Evolutionary conservation across 2,113 vertebrate genomes (phyloP), one percentile per base, ranked within the genome.

Genomic region (Myrmecophaga tridactyla): DNA sequence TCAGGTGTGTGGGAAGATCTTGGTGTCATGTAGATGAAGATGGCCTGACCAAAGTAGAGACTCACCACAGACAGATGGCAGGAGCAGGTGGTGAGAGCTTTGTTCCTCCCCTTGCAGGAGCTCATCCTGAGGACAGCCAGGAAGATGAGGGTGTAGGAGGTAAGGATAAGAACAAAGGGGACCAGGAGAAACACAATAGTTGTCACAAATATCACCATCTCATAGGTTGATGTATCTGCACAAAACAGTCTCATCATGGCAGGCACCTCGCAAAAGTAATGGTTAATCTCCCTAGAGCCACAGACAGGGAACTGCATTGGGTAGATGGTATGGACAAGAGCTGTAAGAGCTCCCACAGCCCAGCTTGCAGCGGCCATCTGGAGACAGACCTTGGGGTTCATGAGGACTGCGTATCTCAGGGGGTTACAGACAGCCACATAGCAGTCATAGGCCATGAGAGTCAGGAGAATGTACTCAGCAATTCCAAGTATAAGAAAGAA

Each of bases 1-100:
- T 95, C 76, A 14, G 77, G 67, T 29, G 86, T n/a, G 85, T 17
- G 94, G 86, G 94, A 70, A 39, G 95, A 96, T 13, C 81, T 72
- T 6, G 97, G 96, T 0, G 53, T 95, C 96, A 95, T 95, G 25
- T 97, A 96, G 70, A 95, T 92, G 85, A 97, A 97, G 70, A 92
- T 78, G n/a, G 85, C 95, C 86, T 92, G 92, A 17, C 95, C 96
- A 9, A 95, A 96, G 76, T 95, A 97, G 73, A 97, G 89, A 25
- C 90, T 67, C 18, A 97, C 96, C 4, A 97, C 96, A 0, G 84
- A 43, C n/a, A 98, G 56, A 65, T 97, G 97, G 43, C 95, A 96
- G 39, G 93, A 95, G 20, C 97, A 97, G 6, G 96, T 96, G 31
- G 95, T n/a, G n/a, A n/a, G 70, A 7, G 94, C 95, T 76, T 96